Conservation (phyloP, 2,113 vertebrate species). For the Seriola quinqueradiata region DNA sequence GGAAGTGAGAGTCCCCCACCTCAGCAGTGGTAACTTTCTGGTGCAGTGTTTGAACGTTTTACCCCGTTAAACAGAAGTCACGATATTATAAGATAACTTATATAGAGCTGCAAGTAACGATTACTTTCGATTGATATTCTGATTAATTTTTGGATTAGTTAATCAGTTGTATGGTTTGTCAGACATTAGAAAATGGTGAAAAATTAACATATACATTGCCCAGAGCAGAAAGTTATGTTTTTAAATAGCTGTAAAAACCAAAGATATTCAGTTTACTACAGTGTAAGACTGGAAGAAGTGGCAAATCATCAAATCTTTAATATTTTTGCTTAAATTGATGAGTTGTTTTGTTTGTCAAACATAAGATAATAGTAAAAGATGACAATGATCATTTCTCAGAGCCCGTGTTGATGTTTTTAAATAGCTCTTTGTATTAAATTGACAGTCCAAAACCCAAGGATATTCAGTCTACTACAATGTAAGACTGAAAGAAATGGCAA, state of each 20-base stretch:
- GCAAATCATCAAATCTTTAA: background rate
- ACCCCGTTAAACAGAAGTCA: background rate
- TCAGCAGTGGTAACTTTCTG: background rate
- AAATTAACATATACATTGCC: background rate
- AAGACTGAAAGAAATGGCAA: no score
- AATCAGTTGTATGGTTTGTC: background rate
- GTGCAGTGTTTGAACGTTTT: background rate
- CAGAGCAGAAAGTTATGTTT: no score
- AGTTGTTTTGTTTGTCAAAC: no score
- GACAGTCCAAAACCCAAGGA: no score
- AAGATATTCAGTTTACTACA: background rate
- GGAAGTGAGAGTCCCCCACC: constrained; percentile 2
- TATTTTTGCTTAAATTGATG: background rate
- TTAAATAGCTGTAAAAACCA: background rate
- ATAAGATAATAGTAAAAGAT: no score
- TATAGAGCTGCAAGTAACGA: background rate
- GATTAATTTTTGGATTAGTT: background rate
- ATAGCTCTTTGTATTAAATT: no score
- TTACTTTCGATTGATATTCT: background rate
- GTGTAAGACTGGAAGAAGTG: background rate
- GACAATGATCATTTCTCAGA: no score
- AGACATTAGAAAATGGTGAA: background rate
- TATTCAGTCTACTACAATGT: no score
- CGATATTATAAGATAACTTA: background rate
- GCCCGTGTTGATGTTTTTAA: no score